Conservation (phyloP, 2,113 vertebrate species). For the Syrrhaptes paradoxus region DNA sequence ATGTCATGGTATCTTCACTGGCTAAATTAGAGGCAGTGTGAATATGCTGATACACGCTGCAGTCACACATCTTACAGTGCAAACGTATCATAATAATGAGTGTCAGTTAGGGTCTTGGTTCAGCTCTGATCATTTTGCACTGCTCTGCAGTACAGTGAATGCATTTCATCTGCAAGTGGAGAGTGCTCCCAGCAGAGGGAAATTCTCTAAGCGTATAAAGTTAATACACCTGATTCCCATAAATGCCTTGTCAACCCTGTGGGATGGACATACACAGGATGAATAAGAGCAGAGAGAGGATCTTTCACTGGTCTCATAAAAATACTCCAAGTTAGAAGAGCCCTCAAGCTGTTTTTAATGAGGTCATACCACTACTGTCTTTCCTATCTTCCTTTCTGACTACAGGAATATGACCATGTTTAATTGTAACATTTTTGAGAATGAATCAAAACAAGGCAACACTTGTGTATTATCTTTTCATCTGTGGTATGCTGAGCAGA, state of each 20-base stretch:
- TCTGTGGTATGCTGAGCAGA: background rate
- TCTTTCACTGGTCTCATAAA: background rate
- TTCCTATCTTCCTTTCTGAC: background rate
- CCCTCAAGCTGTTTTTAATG: conserved; percentile 44
- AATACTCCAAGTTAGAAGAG: background rate
- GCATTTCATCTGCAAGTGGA: conserved; percentile 32
- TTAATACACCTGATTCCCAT: conserved; percentile 5
- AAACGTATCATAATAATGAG: conserved; percentile 37
- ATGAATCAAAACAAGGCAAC: background rate
- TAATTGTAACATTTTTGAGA: background rate
- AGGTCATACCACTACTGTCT: background rate
- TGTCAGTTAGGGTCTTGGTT: conserved; percentile 42
- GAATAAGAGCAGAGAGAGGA: conserved; percentile 16
- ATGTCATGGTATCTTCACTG: background rate
- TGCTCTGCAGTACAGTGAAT: background rate
- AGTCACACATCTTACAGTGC: conserved; percentile 24
- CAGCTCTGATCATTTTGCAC: conserved; percentile 46
- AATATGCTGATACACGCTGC: conserved; percentile 36
- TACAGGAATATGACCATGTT: background rate
- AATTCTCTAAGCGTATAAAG: conserved; percentile 2
- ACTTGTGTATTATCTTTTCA: background rate
- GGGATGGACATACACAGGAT: background rate
- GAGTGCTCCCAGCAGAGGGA: conserved; percentile 34
- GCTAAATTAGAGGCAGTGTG: conserved; percentile 3
- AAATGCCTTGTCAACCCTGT: conserved; percentile 42